These are phyloP conservation scores for Phocoena phocoena DNA, from an alignment of 2,113 vertebrate species.

Conservation along the genomic window DNA sequence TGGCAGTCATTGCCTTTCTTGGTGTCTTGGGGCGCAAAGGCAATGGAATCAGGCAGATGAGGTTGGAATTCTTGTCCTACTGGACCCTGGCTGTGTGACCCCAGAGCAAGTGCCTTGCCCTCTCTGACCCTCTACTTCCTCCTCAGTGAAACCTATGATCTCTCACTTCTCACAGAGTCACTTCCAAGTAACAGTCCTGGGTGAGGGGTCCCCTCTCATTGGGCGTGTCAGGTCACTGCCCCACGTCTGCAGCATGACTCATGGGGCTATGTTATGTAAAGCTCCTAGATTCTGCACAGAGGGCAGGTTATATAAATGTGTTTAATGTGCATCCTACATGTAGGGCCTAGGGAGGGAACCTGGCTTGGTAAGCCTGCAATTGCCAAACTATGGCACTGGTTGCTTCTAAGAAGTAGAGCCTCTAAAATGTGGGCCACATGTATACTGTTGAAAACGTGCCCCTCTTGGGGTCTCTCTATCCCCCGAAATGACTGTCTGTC, in stretches of 20 bases:
- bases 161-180: not conserved
- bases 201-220: not conserved
- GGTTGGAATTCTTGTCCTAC: not conserved
- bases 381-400: not conserved
- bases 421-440: not conserved
- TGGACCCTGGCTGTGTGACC: conserved; percentile 11
- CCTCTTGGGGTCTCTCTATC: not conserved
- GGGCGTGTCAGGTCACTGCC: conserved; percentile 46
- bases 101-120: not conserved
- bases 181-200: not conserved
- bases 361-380: not conserved
- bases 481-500: not conserved
- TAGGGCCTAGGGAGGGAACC: not conserved
- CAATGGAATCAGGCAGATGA: not conserved
- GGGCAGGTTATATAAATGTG: conserved; percentile 68
- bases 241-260: conserved; percentile 61
- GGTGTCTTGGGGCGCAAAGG: not conserved
- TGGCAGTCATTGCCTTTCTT: not conserved
- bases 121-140: not conserved
- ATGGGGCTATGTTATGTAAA: conserved; percentile 68
- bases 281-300: conserved; percentile 52
- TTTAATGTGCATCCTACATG: conserved; percentile 47
- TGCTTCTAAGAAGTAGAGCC: not conserved
- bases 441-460: not conserved
- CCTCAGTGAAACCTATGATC: not conserved